Evolutionary conservation across 1,140 invertebrate genomes (phyloP), one percentile per base, ranked within the genome.

Genomic region (Drosophila sproati): DNA sequence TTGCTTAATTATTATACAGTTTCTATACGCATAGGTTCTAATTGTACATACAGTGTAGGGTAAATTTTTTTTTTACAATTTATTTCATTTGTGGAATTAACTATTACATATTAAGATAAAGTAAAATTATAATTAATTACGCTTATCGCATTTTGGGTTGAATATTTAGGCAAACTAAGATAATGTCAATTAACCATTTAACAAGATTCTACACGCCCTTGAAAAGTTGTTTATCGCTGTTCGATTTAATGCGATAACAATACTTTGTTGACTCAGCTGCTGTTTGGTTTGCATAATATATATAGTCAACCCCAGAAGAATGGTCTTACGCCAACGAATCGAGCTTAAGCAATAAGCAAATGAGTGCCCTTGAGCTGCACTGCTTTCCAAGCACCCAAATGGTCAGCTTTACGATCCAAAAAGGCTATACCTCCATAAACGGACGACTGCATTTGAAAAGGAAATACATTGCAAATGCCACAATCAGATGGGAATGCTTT

Each of bases 391-490:
- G 62, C 54, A 7, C 57, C 35, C 68, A 75, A 63, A 63, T 70
- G 59, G 73, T 47, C 68, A 20, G 28, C 35, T 28, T 5, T n/a
- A 10, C 10, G 43, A 3, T 3, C 78, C 78, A 67, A 78, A 76
- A 69, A 76, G 77, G 82, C 67, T 20, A 29, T 8, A 3, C 52
- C 31, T 5, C 64, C 61, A 35, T 20, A 67, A 68, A 67, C 35
- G 79, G 82, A 47, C 45, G 48, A 12, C 47, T 82, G 82, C 82
- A 87, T 88, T 88, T 82, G 83, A 80, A 74, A 77, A 43, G 64
- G 79, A 79, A 86, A 70, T 80, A n/a, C 52, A 48, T 7, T 4
- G 50, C 2, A 29, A 20, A 20, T 20, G 20, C 20, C 20, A 29
- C 6, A 12, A 10, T 0, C n/a, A 61, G 34, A 34, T 10, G 29